These are phyloP conservation scores for Podocnemis expansa DNA, from an alignment of 2,113 vertebrate species.

Conservation along the genomic window DNA sequence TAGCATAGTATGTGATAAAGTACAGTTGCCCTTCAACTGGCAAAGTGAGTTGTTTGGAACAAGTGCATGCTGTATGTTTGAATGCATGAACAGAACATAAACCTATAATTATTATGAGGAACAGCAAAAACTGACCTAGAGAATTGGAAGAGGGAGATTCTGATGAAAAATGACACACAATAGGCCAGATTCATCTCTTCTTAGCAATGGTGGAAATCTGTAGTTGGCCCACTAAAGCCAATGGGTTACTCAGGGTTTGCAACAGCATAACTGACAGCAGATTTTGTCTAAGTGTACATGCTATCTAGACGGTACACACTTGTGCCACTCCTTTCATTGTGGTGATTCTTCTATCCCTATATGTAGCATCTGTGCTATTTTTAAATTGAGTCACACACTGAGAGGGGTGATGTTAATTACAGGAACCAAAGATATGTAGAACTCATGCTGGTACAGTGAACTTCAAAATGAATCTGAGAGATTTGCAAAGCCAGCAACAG, in stretches of 20 bases:
- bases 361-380: background rate
- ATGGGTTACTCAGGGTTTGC: background rate
- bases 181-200: background rate
- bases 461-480: background rate
- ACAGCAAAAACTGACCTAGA: background rate
- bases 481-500: background rate
- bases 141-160: background rate
- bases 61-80: background rate
- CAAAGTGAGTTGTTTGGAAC: background rate
- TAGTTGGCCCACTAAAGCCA: background rate
- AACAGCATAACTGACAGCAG: background rate
- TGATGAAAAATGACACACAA: background rate
- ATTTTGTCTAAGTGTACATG: background rate
- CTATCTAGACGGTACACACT: rapidly evolving
- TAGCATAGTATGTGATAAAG: background rate
- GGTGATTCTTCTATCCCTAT: background rate
- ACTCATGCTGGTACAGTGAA: background rate
- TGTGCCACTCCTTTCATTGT: background rate
- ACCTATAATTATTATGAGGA: no score
- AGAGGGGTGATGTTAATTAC: background rate
- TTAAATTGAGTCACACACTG: background rate
- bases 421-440: background rate
- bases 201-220: background rate
- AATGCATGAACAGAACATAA: no score
- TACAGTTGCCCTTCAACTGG: background rate